Percentiles rank a stretch among this genome's conserved stretches.
Evolutionary conservation across 2,797 vertebrate genomes (phyloP).

Genomic region (Carcharodon carcharias): DNA sequence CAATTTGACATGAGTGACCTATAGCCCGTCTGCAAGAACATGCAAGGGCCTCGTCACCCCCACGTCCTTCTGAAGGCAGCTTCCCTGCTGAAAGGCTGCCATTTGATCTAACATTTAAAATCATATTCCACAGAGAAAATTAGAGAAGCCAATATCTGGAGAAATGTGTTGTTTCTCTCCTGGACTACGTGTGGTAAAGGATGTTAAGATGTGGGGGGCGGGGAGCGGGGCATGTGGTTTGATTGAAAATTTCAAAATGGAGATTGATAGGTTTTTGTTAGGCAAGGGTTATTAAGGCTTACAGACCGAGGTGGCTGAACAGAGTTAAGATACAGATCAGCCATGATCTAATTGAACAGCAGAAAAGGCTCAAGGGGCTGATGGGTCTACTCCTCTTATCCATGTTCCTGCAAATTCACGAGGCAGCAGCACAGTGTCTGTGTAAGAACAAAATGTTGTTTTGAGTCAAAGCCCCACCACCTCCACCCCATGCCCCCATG

Average conservation of each 20-base stretch:
- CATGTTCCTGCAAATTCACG: background rate
- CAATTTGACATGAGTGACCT: background rate
- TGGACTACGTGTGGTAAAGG: background rate
- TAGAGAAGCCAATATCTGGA: background rate
- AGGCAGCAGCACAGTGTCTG: too few species aligned
- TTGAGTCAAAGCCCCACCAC: background rate
- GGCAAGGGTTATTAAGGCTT: background rate
- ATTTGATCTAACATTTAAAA: background rate
- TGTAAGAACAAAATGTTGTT: background rate
- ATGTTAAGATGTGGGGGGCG: too few species aligned
- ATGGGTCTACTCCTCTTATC: background rate
- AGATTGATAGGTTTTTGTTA: background rate
- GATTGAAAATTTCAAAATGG: background rate
- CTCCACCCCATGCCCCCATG: background rate
- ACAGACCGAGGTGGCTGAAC: background rate
- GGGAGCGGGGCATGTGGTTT: background rate
- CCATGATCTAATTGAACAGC: background rate
- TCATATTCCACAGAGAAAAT: background rate
- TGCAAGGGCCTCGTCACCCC: background rate
- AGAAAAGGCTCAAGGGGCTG: background rate
- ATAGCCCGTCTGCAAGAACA: background rate
- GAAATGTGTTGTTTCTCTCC: background rate
- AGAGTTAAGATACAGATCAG: background rate
- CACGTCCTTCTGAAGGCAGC: background rate
- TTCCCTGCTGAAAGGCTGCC: background rate